Conservation (phyloP, 2,113 vertebrate species). For the Neotoma lepida region DNA sequence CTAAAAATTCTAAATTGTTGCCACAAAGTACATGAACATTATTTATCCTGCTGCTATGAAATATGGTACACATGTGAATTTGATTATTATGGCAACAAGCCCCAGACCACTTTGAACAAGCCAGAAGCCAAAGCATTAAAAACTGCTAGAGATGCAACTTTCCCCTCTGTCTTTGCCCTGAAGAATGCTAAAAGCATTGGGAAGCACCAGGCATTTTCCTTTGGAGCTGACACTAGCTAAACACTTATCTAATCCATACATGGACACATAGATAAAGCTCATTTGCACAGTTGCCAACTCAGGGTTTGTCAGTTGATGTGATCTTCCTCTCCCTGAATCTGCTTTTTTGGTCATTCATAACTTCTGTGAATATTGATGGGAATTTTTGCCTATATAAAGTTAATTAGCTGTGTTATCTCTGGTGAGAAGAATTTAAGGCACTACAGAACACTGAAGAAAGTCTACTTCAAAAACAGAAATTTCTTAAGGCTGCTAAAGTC, state of each 20-base stretch:
- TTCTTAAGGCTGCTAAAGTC: background rate
- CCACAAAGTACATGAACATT: background rate
- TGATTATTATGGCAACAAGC: constrained; percentile 17
- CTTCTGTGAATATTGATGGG: background rate
- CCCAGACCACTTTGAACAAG: constrained; percentile 46
- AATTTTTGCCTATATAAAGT: background rate
- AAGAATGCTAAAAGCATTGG: constrained; percentile 49
- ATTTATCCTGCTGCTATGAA: constrained; percentile 52
- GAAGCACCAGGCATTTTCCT: constrained; percentile 54
- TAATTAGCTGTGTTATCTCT: constrained; percentile 36
- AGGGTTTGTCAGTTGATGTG: constrained; percentile 46
- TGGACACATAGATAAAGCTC: constrained; percentile 54
- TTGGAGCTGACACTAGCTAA: constrained; percentile 48
- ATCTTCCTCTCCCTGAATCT: constrained; percentile 43
- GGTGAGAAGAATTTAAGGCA: constrained; percentile 29
- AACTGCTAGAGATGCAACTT: constrained; percentile 43
- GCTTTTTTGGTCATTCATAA: constrained; percentile 22
- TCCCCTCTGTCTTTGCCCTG: constrained; percentile 23
- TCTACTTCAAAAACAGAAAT: constrained; percentile 39
- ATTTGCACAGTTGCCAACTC: constrained; percentile 34
- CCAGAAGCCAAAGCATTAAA: constrained; percentile 54
- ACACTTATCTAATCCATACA: constrained; percentile 51
- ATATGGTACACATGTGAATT: constrained; percentile 6
- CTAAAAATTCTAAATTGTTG: constrained; percentile 43
- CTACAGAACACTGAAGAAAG: constrained; percentile 1